Percentiles rank a stretch among this genome's conserved stretches.
Conservation (phyloP, 2,113 vertebrate genomes). For the Rhinopomastus cyanomelas region DNA sequence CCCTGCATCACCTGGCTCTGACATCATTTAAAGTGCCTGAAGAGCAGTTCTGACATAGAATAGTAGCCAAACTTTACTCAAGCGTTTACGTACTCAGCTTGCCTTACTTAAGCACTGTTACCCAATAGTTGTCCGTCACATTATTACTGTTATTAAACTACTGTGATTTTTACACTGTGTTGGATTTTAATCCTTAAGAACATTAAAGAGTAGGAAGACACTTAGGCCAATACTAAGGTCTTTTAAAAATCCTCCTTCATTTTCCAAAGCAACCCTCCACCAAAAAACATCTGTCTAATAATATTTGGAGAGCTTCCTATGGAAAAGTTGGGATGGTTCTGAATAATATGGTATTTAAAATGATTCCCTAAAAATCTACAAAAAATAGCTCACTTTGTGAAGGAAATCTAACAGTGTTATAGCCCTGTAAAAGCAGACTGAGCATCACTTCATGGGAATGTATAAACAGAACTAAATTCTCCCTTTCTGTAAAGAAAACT, state of each 20-base stretch:
- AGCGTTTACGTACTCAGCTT: not conserved
- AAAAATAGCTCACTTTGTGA: not conserved
- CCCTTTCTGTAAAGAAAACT: not conserved
- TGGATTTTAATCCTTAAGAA: not conserved
- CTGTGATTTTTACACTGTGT: not conserved
- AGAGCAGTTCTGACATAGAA: not conserved
- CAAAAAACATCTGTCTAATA: not conserved
- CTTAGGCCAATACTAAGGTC: not conserved
- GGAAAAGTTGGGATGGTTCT: not conserved
- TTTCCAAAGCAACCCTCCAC: not conserved
- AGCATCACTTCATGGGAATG: not conserved
- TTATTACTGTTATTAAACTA: not conserved
- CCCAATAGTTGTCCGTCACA: not conserved
- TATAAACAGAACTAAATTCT: slow-evolving; percentile 32
- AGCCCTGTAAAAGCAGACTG: not conserved
- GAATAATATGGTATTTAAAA: slow-evolving; percentile 6
- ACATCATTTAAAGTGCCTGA: not conserved
- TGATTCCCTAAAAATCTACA: slow-evolving; percentile 7
- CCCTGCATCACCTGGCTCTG: not conserved
- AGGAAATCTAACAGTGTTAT: not conserved
- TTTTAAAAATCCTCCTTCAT: not conserved
- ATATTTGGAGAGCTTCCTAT: not conserved
- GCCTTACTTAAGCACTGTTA: not conserved
- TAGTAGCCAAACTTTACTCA: not conserved
- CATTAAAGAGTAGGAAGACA: not conserved